Percentiles rank a stretch among this genome's conserved stretches.
phyloP scores from a whole-genome alignment of 1,140 invertebrate species.

The Goniozus legneri region DNA sequence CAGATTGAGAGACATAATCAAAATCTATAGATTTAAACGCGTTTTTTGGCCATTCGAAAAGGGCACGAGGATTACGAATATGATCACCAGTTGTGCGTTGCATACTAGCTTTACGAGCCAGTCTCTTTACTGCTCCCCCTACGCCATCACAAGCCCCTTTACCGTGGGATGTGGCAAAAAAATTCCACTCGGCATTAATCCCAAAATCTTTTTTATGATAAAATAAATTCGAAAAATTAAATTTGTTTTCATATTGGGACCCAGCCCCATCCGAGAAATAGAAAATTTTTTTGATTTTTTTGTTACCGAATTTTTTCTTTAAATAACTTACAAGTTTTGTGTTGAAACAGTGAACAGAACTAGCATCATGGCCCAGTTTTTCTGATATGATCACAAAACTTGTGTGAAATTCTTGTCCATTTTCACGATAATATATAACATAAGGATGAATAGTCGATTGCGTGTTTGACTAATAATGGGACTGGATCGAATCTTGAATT shows the following conservation, averaged over 20 bases:
- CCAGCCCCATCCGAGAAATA: not conserved
- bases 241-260: not conserved
- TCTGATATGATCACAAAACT: not conserved
- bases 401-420: not conserved
- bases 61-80: not conserved
- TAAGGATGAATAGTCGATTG: not conserved
- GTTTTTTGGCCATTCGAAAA: not conserved
- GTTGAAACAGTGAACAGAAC: too few species aligned
- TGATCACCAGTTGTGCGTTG: not conserved
- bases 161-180: not conserved
- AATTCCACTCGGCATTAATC: not conserved
- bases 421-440: not conserved
- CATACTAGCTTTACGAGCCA: not conserved
- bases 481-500: not conserved
- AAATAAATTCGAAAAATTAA: not conserved
- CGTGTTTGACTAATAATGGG: too few species aligned
- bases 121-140: not conserved
- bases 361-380: constrained; percentile 1
- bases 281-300: not conserved
- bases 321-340: not conserved
- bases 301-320: not conserved
- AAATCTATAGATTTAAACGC: not conserved
- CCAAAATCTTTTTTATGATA: not conserved
- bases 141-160: not conserved
- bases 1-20: too few species aligned